Evolutionary conservation across 2,797 vertebrate genomes (phyloP).

Genomic region (Gadopsis bispinosus): DNA sequence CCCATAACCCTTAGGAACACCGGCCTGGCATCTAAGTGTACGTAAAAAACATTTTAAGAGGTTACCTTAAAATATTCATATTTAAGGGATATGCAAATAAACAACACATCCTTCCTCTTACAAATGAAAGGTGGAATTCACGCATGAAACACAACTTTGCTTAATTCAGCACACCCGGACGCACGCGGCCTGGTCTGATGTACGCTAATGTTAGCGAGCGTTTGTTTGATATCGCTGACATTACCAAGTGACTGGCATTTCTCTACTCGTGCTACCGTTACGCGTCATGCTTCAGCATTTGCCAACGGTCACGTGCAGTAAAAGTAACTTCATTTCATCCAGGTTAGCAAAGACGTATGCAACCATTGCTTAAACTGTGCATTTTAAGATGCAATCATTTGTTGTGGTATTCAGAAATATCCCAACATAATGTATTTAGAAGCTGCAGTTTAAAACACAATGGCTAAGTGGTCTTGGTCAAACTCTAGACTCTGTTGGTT

Average conservation of each 20-base stretch:
- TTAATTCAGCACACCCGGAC: neutral
- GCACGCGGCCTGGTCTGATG: neutral
- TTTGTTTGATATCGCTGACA: neutral
- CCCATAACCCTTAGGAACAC: neutral
- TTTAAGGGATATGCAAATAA: neutral
- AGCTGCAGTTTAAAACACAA: neutral
- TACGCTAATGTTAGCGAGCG: neutral
- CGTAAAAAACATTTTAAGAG: neutral
- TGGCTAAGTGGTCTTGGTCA: neutral
- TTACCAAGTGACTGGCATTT: neutral
- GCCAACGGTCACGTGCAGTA: neutral
- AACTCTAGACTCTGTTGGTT: neutral
- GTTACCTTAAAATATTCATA: too few species aligned
- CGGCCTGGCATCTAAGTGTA: too few species aligned
- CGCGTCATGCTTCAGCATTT: neutral
- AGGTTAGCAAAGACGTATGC: neutral
- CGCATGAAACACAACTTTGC: too few species aligned
- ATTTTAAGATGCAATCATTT: neutral
- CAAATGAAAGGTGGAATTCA: neutral
- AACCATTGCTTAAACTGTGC: neutral
- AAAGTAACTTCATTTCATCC: neutral
- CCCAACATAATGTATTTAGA: neutral
- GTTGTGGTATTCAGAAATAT: neutral
- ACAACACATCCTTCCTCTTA: neutral
- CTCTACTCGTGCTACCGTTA: neutral